phyloP scores from a whole-genome alignment of 2,797 vertebrate species.

The Amblyopsis hoosieri region DNA sequence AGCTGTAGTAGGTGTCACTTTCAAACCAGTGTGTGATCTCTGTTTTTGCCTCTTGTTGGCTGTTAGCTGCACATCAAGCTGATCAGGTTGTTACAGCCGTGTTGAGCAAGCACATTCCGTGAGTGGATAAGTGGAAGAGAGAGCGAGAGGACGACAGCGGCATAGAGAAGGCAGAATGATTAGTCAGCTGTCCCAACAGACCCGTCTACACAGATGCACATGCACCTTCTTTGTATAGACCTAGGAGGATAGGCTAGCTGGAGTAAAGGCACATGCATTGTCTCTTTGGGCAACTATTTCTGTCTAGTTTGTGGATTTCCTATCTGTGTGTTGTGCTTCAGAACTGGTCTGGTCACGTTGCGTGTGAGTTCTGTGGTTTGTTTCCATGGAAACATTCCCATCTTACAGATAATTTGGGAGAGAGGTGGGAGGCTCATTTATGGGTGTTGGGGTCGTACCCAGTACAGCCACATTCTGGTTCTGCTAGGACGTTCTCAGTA shows the following conservation, averaged over 20 bases:
- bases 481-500: no score
- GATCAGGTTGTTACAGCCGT: conserved; percentile 10
- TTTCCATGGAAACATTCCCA: conserved; percentile 36
- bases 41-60: conserved; percentile 22
- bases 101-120: conserved; percentile 49
- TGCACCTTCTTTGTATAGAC: neutral
- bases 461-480: no score
- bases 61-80: conserved; percentile 34
- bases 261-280: no score
- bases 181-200: conserved; percentile 38
- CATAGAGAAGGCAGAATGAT: conserved; percentile 20
- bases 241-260: no score
- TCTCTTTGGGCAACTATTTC: neutral
- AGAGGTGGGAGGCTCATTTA: no score
- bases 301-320: neutral
- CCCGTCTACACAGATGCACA: neutral
- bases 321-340: neutral
- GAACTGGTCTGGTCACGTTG: conserved; percentile 38
- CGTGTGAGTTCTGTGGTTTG: conserved; percentile 8
- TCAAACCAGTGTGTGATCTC: neutral
- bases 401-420: conserved; percentile 12
- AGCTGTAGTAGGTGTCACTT: neutral
- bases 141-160: no score
- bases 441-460: no score
- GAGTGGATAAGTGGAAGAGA: conserved; percentile 1